Conservation (phyloP, 2,797 vertebrate genomes). For the Pseudochromis fuscus region DNA sequence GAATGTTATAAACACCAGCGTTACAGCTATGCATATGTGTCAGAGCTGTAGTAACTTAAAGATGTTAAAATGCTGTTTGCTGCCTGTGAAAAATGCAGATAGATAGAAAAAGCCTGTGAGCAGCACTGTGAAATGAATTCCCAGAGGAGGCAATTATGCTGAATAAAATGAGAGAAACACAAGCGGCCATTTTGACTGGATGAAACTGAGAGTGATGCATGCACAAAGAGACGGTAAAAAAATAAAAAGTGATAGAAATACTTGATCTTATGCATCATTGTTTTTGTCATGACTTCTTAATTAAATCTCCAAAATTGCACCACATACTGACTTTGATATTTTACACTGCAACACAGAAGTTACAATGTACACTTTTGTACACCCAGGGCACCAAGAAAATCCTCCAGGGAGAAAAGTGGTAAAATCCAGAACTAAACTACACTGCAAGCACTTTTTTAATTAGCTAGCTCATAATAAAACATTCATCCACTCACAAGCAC, state of each 20-base stretch:
- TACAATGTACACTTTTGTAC: neutral
- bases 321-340: too few relatives aligned
- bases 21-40: conserved; percentile 17
- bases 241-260: too few relatives aligned
- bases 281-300: neutral
- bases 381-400: neutral
- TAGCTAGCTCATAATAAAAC: neutral
- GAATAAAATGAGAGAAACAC: too few relatives aligned
- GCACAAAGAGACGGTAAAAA: neutral
- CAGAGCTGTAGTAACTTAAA: conserved; percentile 1
- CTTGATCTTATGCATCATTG: too few relatives aligned
- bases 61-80: conserved; percentile 3
- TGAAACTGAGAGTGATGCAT: neutral
- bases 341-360: too few relatives aligned
- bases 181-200: too few relatives aligned
- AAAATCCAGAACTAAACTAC: neutral
- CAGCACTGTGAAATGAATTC: neutral
- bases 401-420: too few relatives aligned
- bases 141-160: too few relatives aligned
- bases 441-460: neutral
- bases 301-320: neutral
- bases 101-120: neutral
- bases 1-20: conserved; percentile 49
- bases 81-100: neutral
- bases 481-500: too few relatives aligned